Evolutionary conservation across 2,888 invertebrate genomes (phyloP).

Genomic region (Ommatoiulus sabulosus): DNA sequence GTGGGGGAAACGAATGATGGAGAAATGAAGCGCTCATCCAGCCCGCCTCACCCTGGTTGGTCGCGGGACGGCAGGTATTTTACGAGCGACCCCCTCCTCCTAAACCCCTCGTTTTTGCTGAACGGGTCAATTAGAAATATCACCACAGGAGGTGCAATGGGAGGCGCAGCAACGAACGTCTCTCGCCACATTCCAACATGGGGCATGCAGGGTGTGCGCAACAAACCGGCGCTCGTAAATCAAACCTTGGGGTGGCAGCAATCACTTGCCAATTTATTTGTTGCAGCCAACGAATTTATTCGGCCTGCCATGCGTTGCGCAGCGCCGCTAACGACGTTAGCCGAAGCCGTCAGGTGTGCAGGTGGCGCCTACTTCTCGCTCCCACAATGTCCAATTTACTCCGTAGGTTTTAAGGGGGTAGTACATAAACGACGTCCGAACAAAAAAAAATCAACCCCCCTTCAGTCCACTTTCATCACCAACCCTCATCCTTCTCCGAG

Average conservation of each 20-base stretch:
- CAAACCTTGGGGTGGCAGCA: constrained; percentile 50
- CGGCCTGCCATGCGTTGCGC: constrained; percentile 51
- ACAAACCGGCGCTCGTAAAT: constrained; percentile 51
- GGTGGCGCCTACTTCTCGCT: constrained; percentile 40
- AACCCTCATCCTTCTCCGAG: background rate
- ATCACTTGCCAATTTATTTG: constrained; percentile 58
- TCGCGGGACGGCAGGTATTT: background rate
- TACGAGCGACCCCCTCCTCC: constrained; percentile 18
- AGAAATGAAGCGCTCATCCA: background rate
- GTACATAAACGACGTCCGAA: background rate
- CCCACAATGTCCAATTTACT: background rate
- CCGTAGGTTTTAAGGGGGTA: background rate
- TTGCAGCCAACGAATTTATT: constrained; percentile 57
- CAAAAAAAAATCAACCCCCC: background rate
- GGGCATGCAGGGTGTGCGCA: constrained; percentile 51
- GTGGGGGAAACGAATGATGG: constrained; percentile 23
- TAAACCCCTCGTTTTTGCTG: background rate
- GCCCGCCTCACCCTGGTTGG: background rate
- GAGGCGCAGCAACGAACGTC: constrained; percentile 50
- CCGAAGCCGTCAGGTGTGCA: constrained; percentile 29
- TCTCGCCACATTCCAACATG: constrained; percentile 53
- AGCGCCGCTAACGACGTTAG: constrained; percentile 37
- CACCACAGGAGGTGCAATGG: constrained; percentile 56
- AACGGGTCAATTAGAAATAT: constrained; percentile 58
- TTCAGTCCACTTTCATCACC: background rate